These are phyloP conservation scores for Actinia equina DNA, from an alignment of 64 coral and sea anemone genomes.

Conservation along the genomic window DNA sequence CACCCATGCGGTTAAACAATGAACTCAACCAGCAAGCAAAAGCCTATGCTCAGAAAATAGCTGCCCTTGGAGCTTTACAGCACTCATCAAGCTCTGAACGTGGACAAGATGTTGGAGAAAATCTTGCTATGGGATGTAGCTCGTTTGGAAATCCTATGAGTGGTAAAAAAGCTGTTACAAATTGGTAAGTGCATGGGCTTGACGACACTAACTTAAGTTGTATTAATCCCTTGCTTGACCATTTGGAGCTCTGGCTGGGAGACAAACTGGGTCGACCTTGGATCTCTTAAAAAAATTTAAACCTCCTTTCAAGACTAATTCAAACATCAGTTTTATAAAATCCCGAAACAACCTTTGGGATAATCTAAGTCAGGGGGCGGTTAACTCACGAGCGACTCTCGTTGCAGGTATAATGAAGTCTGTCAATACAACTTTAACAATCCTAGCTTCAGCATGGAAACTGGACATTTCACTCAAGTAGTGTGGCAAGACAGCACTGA, in stretches of 20 bases:
- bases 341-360: too few relatives aligned
- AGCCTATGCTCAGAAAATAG: slow-evolving; percentile 71
- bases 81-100: slow-evolving; percentile 51
- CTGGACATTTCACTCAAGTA: slow-evolving; percentile 39
- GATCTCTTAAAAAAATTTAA: too few relatives aligned
- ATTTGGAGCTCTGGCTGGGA: too few relatives aligned
- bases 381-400: not conserved
- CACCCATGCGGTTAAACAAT: slow-evolving; percentile 47
- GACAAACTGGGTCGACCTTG: too few relatives aligned
- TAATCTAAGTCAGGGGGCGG: too few relatives aligned
- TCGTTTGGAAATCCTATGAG: slow-evolving; percentile 61
- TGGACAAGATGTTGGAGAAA: slow-evolving; percentile 52
- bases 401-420: slow-evolving; percentile 16
- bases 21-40: slow-evolving; percentile 52
- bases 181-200: slow-evolving; percentile 32
- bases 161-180: slow-evolving; percentile 59
- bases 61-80: slow-evolving; percentile 28
- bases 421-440: slow-evolving; percentile 8
- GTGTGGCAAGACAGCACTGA: slow-evolving; percentile 42
- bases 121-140: slow-evolving; percentile 66
- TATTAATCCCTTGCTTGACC: too few relatives aligned
- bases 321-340: too few relatives aligned
- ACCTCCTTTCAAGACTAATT: too few relatives aligned
- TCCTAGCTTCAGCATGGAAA: slow-evolving; percentile 6
- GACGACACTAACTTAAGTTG: not conserved